Base-by-base conservation (phyloP, 1,140 invertebrate species). In the Choristoneura fumiferana region DNA sequence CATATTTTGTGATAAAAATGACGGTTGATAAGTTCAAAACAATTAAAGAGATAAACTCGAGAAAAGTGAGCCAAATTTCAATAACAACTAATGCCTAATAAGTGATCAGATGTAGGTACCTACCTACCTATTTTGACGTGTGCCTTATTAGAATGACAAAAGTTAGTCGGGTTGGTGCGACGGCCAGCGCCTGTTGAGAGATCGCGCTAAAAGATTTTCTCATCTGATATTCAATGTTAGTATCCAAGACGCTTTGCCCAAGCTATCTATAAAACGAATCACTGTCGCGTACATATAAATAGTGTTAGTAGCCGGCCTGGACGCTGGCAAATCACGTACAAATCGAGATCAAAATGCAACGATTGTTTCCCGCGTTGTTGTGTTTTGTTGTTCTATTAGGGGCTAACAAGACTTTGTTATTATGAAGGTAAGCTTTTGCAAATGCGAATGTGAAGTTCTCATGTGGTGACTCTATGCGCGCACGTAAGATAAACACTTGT, bases 211-310 rank as follows among this genome's bases (percentile, higher is more conserved):
- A 69, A 81, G 37, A 71, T 77, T 77, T 74, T 72, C 73, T 79
- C 76, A 78, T 82, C 78, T 82, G 71, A 58, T 61, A 79, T 73
- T 72, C 37, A 13, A 4, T 38, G 37, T 54, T 71, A 75, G 72
- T 67, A 62, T 65, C 64, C 64, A 71, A 54, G 57, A 69, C 71
- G 67, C 53, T 65, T 57, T 60, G 67, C 59, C 57, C 65, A 65
- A 63, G 58, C 67, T 73, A 69, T 66, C 64, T 69, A 65, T 67
- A 52, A 29, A 49, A n/a, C 57, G 33, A 22, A 14, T 36, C 17
- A 57, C 33, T 69, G 59, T 69, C 62, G 54, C 60, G 36, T 68
- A n/a, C n/a, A n/a, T n/a, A 73, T 71, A 61, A 71, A 70, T 73
- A 73, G 73, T 71, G 62, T 62, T 62, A 58, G 34, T 75, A 43